Evolutionary conservation across 2,797 vertebrate species (phyloP).

Genomic region (Xenopus petersii): DNA sequence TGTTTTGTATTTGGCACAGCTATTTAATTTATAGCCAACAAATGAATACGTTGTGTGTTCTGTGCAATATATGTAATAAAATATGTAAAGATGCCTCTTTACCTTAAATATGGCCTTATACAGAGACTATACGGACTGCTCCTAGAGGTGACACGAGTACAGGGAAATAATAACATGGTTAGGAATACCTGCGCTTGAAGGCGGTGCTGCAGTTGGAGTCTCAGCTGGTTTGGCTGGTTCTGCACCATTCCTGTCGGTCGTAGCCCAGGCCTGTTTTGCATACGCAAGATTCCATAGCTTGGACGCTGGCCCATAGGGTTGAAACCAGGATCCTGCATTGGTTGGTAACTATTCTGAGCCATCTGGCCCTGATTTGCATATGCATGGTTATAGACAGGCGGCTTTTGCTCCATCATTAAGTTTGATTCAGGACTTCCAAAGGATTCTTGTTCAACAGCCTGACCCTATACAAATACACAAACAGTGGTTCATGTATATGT

Average conservation of each 20-base stretch:
- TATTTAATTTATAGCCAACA: too few species aligned
- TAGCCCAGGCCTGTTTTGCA: slow-evolving; percentile 82
- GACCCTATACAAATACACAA: slow-evolving; percentile 67
- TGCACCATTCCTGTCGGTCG: slow-evolving; percentile 78
- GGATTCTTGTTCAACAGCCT: slow-evolving; percentile 83
- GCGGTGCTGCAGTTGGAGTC: slow-evolving; percentile 92
- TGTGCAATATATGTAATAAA: too few species aligned
- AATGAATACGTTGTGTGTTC: too few species aligned
- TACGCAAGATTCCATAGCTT: slow-evolving; percentile 84
- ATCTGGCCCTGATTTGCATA: slow-evolving; percentile 81
- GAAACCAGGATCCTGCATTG: slow-evolving; percentile 86
- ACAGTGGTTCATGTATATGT: slow-evolving; percentile 8
- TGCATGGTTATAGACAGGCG: slow-evolving; percentile 81
- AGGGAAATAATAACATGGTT: too few species aligned
- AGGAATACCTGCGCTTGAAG: slow-evolving; percentile 88
- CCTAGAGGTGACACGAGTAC: too few species aligned
- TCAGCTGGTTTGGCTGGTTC: slow-evolving; percentile 89
- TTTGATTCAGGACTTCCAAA: slow-evolving; percentile 81
- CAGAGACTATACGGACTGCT: too few species aligned
- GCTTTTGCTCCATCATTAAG: slow-evolving; percentile 91
- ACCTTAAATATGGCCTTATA: too few species aligned
- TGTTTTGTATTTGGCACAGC: too few species aligned
- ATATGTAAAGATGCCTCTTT: too few species aligned
- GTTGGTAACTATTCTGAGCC: slow-evolving; percentile 79
- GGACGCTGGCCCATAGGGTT: slow-evolving; percentile 84